Evolutionary conservation across 2,113 vertebrate species (phyloP), one percentile per base, ranked within the genome.

Genomic region (Rafetus swinhoei): DNA sequence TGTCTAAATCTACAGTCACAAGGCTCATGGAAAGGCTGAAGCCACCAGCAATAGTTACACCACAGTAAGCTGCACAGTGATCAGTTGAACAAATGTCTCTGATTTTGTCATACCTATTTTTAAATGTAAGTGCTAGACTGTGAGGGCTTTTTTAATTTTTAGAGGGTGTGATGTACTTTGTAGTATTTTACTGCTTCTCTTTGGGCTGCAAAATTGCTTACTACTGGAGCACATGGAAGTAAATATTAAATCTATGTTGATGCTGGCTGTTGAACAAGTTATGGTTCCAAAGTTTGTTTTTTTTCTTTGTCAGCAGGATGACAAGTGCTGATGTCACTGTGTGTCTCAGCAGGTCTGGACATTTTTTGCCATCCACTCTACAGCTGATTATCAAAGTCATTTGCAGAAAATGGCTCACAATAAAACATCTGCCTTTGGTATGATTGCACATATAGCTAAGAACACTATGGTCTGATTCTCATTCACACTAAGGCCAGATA

Each of bases 241-340:
- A 74, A 76, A 83, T 83, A 13, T 82, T 91, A 52, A 82, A 24
- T 76, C 81, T 91, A 81, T 35, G 4, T 89, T 62, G 91, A 92
- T 94, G 93, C 22, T 54, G 84, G 90, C 79, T 82, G 32, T 77
- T 79, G 55, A 95, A 95, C 86, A 87, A 89, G 89, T 91, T 35
- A 4, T 86, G 88, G 88, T 94, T 81, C 88, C 79, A 7, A 1
- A 84, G 83, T 85, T 91, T 69, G 19, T 81, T 84, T 94, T 96
- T 93, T 85, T 86, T 79, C 77, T 91, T 60, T 87, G 94, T 97
- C 97, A 97, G 95, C 96, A 96, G 90, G 89, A 92, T 0, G 45
- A 88, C 95, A 94, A 90, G 93, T 94, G 81, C 93, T 35, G 39
- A 85, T 89, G 79, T 85, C 84, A 93, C 39, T 1, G 62, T 57